Percentiles rank a stretch among this genome's conserved stretches.
These are phyloP conservation scores for Napeogenes sylphis DNA, from an alignment of 2,888 invertebrate genomes.

Conservation along the genomic window DNA sequence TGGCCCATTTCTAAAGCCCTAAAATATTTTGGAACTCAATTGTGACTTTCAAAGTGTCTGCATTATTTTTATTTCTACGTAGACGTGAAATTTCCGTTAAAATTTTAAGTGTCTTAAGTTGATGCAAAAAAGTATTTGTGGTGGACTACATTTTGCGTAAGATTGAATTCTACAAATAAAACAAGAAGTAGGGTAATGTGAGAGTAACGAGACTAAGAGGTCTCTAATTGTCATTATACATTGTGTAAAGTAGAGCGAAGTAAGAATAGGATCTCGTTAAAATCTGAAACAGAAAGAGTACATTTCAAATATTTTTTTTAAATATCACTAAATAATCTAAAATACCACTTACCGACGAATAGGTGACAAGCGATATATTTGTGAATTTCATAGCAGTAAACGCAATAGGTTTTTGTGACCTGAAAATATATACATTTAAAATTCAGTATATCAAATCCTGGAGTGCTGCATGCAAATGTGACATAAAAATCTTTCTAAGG, in stretches of 20 bases:
- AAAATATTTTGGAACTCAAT: no score
- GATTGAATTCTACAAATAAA: no score
- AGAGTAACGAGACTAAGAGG: neutral
- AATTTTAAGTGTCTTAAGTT: no score
- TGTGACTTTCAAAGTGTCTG: no score
- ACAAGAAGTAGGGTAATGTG: no score
- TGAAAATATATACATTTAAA: constrained; percentile 35
- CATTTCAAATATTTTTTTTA: constrained; percentile 1
- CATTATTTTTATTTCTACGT: no score
- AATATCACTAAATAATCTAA: neutral
- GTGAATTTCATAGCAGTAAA: constrained; percentile 72
- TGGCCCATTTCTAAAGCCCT: no score
- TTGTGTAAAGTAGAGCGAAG: constrained; percentile 69
- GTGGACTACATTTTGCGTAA: no score
- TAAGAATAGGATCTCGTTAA: constrained; percentile 68
- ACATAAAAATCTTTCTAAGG: no score
- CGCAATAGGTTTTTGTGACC: constrained; percentile 65
- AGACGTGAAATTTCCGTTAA: no score
- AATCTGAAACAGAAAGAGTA: constrained; percentile 53
- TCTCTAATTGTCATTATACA: constrained; percentile 56
- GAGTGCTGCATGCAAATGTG: no score
- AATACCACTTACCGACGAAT: constrained; percentile 55
- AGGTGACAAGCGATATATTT: constrained; percentile 63
- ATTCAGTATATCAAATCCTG: neutral
- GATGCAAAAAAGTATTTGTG: no score